A percentile compares a stretch with the other conserved stretches of the same genome.
These are phyloP conservation scores for Globia sparganii DNA, from an alignment of 2,888 invertebrate species.

Conservation along the genomic window DNA sequence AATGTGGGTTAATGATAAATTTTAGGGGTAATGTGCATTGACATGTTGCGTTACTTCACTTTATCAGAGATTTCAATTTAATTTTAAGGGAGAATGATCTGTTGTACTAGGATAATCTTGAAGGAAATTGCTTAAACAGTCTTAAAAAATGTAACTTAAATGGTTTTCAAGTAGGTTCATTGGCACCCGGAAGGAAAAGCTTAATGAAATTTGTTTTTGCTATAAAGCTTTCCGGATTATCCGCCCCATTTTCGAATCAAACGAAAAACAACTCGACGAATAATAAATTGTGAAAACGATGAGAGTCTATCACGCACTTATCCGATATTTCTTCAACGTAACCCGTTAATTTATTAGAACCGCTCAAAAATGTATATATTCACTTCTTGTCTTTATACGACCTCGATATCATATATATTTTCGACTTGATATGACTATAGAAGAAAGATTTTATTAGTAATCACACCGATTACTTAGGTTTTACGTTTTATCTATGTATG, in stretches of 20 bases:
- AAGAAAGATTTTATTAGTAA: conserved; percentile 5
- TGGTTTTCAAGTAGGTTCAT: neutral
- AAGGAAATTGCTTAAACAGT: neutral
- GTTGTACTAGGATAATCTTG: neutral
- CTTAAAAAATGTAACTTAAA: neutral
- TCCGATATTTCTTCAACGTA: conserved; percentile 28
- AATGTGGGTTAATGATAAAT: conserved; percentile 47
- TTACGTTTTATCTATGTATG: neutral
- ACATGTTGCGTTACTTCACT: conserved; percentile 21
- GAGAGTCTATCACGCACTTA: conserved; percentile 26
- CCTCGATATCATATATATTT: conserved; percentile 37
- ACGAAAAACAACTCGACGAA: conserved; percentile 23
- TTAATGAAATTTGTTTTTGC: neutral
- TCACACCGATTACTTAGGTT: neutral
- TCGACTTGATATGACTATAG: neutral
- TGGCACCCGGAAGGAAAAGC: conserved; percentile 32
- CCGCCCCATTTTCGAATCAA: conserved; percentile 33
- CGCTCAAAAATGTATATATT: conserved; percentile 26
- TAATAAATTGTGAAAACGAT: conserved; percentile 31
- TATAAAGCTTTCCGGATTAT: neutral
- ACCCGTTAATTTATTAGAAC: conserved; percentile 33
- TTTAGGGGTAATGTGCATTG: conserved; percentile 27
- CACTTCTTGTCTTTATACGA: conserved; percentile 43
- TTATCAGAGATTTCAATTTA: conserved; percentile 27
- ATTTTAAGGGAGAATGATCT: conserved; percentile 18